Conservation (phyloP, 2,888 invertebrate genomes). For the Patella pellucida region DNA sequence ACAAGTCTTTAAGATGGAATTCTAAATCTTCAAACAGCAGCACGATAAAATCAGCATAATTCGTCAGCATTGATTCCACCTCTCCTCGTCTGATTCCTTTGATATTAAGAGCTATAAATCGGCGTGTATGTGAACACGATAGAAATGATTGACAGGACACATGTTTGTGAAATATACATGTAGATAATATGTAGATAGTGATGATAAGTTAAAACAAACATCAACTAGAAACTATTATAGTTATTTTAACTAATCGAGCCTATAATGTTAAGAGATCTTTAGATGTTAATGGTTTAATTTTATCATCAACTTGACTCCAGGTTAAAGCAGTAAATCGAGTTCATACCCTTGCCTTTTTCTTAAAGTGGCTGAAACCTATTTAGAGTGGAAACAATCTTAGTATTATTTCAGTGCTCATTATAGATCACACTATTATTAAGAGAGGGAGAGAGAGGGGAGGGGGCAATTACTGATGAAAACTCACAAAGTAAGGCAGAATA, state of each 20-base stretch:
- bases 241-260: constrained; percentile 3
- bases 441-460: too few relatives aligned
- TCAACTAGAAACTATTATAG: constrained; percentile 2
- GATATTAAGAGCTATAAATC: constrained; percentile 7
- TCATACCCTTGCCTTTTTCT: too few relatives aligned
- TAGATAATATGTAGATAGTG: background rate
- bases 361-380: too few relatives aligned
- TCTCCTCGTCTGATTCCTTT: constrained; percentile 4
- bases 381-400: too few relatives aligned
- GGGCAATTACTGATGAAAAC: too few relatives aligned
- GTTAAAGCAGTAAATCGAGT: too few relatives aligned
- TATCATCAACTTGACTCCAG: too few relatives aligned
- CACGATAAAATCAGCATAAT: constrained; percentile 9
- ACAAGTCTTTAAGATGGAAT: constrained; percentile 5
- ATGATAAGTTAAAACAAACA: constrained; percentile 1
- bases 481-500: too few relatives aligned
- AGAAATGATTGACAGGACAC: constrained; percentile 6
- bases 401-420: too few relatives aligned
- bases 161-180: background rate
- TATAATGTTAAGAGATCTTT: constrained; percentile 3
- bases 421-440: too few relatives aligned
- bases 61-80: constrained; percentile 2
- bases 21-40: background rate
- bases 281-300: background rate
- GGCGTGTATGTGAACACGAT: constrained; percentile 4